These are phyloP conservation scores for Gavia stellata DNA, from an alignment of 2,113 vertebrate species.

Conservation along the genomic window DNA sequence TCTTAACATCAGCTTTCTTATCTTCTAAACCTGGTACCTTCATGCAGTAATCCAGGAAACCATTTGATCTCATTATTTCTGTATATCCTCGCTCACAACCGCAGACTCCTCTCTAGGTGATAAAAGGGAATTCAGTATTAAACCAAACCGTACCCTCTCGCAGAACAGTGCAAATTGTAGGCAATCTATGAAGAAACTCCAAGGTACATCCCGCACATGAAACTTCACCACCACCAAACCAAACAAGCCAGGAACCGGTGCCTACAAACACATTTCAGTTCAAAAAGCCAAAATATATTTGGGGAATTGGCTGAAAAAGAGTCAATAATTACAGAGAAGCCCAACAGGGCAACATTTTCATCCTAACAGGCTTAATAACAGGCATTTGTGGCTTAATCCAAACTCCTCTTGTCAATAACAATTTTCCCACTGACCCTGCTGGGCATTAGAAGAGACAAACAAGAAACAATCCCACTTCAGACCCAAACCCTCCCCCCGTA, in stretches of 20 bases:
- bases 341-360: not conserved
- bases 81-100: slow-evolving; percentile 93
- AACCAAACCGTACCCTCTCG: not conserved
- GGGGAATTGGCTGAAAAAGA: not conserved
- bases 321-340: not conserved
- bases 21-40: slow-evolving; percentile 90
- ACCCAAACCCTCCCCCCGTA: not conserved
- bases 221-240: not conserved
- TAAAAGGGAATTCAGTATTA: slow-evolving; percentile 26
- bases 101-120: slow-evolving; percentile 87
- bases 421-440: not conserved
- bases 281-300: not conserved
- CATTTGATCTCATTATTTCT: slow-evolving; percentile 93
- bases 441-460: not conserved
- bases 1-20: slow-evolving; percentile 97
- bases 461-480: not conserved
- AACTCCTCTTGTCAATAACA: not conserved
- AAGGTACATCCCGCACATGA: not conserved
- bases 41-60: slow-evolving; percentile 96
- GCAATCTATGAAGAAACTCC: not conserved
- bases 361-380: not conserved
- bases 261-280: not conserved
- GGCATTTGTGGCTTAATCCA: not conserved
- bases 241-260: not conserved
- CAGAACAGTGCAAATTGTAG: not conserved